Conservation (phyloP, 2,888 invertebrate species). For the Tenodera sinensis region DNA sequence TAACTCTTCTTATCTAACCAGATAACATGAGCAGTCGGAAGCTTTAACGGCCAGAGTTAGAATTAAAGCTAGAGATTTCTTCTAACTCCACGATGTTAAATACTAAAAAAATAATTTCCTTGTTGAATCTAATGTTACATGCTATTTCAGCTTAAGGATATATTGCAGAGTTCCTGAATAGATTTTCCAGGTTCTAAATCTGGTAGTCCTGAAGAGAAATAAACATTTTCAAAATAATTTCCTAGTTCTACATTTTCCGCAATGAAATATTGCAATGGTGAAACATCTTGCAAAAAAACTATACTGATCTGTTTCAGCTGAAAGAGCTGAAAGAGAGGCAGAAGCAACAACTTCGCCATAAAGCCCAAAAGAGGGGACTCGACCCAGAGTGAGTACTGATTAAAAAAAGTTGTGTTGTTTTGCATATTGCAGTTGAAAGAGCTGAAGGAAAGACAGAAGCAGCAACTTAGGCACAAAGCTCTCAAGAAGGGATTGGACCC, state of each 20-base stretch:
- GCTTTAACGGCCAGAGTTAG: no score
- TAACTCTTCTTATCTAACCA: no score
- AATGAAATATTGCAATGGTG: not conserved
- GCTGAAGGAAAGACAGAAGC: conserved; percentile 97
- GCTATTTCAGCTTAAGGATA: not conserved
- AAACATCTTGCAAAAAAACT: not conserved
- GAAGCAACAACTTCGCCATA: conserved; percentile 96
- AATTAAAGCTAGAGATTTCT: no score
- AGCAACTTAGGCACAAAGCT: conserved; percentile 96
- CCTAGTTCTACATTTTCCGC: not conserved
- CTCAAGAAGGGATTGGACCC: conserved; percentile 94
- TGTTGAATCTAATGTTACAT: not conserved
- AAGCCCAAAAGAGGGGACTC: conserved; percentile 93
- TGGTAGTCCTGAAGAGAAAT: not conserved
- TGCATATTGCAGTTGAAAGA: conserved; percentile 81
- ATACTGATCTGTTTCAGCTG: conserved; percentile 60
- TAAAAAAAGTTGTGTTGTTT: conserved; percentile 19
- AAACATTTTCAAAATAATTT: not conserved
- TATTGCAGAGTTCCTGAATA: not conserved
- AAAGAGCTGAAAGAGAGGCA: conserved; percentile 99
- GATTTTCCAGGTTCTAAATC: not conserved
- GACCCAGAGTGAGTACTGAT: conserved; percentile 68
- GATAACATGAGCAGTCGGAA: no score
- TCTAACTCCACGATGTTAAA: no score
- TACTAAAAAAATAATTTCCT: not conserved